Percentiles rank a stretch among this genome's conserved stretches.
These are phyloP conservation scores for Protobothrops flavoviridis DNA, from an alignment of 2,113 vertebrate species.

Conservation along the genomic window DNA sequence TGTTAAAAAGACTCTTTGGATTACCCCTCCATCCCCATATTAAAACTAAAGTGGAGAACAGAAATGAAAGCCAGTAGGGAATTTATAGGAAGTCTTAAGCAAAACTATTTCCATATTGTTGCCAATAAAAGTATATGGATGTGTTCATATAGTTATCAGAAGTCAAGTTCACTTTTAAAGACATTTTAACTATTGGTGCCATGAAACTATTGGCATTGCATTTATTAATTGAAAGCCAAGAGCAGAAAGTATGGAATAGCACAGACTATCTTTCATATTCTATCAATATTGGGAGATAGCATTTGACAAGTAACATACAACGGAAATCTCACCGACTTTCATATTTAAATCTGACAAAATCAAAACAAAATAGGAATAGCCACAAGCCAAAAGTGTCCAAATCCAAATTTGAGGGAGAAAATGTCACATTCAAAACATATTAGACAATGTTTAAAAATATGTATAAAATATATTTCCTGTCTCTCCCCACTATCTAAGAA, in stretches of 20 bases:
- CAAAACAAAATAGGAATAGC: not conserved
- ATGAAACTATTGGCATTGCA: not conserved
- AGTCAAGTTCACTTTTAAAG: not conserved
- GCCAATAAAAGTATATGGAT: not conserved
- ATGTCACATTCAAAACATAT: not conserved
- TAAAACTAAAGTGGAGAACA: not conserved
- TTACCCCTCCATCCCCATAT: not conserved
- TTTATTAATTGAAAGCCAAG: constrained; percentile 4
- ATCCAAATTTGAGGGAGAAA: not conserved
- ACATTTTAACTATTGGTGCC: not conserved
- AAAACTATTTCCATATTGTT: not conserved
- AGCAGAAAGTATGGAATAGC: not conserved
- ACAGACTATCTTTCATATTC: not conserved
- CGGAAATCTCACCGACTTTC: not conserved
- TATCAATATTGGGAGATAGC: not conserved
- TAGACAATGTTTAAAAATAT: not conserved
- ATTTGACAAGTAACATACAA: not conserved
- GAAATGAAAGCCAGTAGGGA: not conserved
- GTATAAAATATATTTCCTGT: not conserved
- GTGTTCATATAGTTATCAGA: not conserved
- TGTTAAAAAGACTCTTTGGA: not conserved
- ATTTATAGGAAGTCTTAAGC: not conserved
- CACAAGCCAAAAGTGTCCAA: not conserved
- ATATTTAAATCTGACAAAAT: not conserved
- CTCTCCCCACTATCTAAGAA: not conserved